Evolutionary conservation across 2,797 vertebrate genomes (phyloP), one percentile per base, ranked within the genome.

Genomic region (Microctenopoma lineatum): DNA sequence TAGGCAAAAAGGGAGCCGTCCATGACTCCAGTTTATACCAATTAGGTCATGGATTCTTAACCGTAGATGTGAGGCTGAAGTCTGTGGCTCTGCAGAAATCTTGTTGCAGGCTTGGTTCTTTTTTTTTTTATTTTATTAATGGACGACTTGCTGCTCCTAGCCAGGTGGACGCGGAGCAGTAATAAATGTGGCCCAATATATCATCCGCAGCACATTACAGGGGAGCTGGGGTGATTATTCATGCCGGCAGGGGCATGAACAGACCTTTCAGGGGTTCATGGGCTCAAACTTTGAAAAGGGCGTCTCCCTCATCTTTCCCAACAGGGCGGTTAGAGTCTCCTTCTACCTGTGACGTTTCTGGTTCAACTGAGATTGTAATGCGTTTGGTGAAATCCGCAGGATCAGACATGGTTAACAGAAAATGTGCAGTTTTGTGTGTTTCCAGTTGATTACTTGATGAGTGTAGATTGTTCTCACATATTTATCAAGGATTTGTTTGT

Each of bases 181-280:
- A 93, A 93, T 92, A 94, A 93, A 94, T 92, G 92, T 87, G 91
- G 85, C 82, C 82, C 88, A 84, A 93, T 93, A 91, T 85, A 92
- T 93, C 92, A 94, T 93, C 89, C 45, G 54, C 79, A 87, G 90
- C 88, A 91, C 90, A 90, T 93, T 94, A 92, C 86, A 86, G 86
- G 81, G 80, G 80, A 91, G 89, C 88, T 81, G 81, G 87, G 90
- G 87, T 90, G 90, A 92, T 92, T 92, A 93, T 92, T 93, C 92
- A 93, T 92, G 84, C 87, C 84, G 80, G 90, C 87, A 88, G 91
- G 88, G 90, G 87, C 88, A 90, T 81, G 90, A 87, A 84, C 86
- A 88, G 92, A 93, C 92, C 92, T 92, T 91, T 92, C 91, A 87
- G 82, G 83, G 88, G 90, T 92, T 92, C 91, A 90, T 69, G 84